Evolutionary conservation across 2,888 invertebrate genomes (phyloP), one percentile per base, ranked within the genome.

Genomic region (Endomychus coccineus): DNA sequence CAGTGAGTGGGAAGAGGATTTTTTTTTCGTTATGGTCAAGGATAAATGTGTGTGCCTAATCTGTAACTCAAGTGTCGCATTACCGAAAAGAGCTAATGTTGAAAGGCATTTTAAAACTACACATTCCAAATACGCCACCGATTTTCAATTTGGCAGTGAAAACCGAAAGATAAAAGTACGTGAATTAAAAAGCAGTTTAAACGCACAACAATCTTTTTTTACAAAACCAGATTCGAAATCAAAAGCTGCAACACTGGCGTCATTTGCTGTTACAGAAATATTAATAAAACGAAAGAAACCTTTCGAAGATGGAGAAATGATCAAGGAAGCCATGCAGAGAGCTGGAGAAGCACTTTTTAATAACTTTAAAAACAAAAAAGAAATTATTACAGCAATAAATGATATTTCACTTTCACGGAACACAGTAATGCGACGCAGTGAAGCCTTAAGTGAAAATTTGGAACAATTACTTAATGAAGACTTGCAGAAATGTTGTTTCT

Each of bases 251-350:
- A 45, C 43, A 11, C 42, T 39, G 13, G 39, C 41, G 36, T 46
- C 43, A 14, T 40, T 19, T 21, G 46, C 40, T 41, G 39, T 45
- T 16, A 39, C 48, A 34, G 44, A 42, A 34, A 22, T 47, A 33
- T 24, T 51, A 16, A 39, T 42, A 15, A 51, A 51, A 36, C 40
- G 39, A n/a, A 46, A 43, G 27, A 51, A 52, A 39, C 45, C 51
- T 23, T 52, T 50, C 42, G 32, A 23, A 42, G 47, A 52, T 34
- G 44, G 44, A 21, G 25, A 10, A 27, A 29, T 46, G 24, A 23
- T 44, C 12, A 47, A 47, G 42, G 44, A 45, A 36, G 34, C 37
- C 16, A 42, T 48, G 34, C n/a, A 36, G 14, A 25, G 27, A 40
- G 40, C 41, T 34, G 47, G 39, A 29, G 42, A 49, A 11, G 9